Evolutionary conservation across 2,113 vertebrate species (phyloP).

Genomic region (Galemys pyrenaicus): DNA sequence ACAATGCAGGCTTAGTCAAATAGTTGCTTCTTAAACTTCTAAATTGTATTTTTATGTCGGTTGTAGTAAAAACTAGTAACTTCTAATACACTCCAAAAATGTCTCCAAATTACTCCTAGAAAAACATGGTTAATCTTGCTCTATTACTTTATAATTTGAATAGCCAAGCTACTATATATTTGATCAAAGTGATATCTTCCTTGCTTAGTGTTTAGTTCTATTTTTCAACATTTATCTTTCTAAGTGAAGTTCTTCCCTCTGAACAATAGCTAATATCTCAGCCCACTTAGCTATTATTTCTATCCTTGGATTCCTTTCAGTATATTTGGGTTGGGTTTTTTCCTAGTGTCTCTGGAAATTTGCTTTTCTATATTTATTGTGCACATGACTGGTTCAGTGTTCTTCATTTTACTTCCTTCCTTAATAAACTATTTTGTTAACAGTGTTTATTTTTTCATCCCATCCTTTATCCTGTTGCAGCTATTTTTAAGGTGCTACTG

Average conservation of each 20-base stretch:
- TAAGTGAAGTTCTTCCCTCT: slow-evolving; percentile 31
- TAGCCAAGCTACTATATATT: neutral
- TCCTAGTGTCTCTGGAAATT: slow-evolving; percentile 72
- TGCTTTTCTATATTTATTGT: slow-evolving; percentile 74
- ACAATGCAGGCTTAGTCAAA: neutral
- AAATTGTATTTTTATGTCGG: neutral
- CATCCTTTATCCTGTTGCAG: slow-evolving; percentile 65
- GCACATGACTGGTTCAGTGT: slow-evolving; percentile 59
- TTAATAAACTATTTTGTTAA: slow-evolving; percentile 74
- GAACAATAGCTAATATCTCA: slow-evolving; percentile 59
- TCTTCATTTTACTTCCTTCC: slow-evolving; percentile 76
- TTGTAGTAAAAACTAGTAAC: neutral
- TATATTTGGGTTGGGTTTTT: slow-evolving; percentile 66
- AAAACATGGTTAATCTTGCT: neutral
- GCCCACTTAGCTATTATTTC: slow-evolving; percentile 61
- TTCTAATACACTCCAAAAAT: neutral
- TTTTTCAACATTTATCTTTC: slow-evolving; percentile 53
- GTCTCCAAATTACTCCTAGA: neutral
- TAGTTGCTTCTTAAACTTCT: slow-evolving; percentile 11
- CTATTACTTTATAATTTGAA: neutral
- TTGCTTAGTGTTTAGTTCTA: slow-evolving; percentile 4
- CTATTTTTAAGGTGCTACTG: slow-evolving; percentile 77
- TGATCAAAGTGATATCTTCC: slow-evolving; percentile 44
- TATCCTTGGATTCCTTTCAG: slow-evolving; percentile 56
- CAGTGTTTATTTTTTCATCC: slow-evolving; percentile 75